phyloP scores from a whole-genome alignment of 2,113 vertebrate genomes.

The Eupsittula cactorum region DNA sequence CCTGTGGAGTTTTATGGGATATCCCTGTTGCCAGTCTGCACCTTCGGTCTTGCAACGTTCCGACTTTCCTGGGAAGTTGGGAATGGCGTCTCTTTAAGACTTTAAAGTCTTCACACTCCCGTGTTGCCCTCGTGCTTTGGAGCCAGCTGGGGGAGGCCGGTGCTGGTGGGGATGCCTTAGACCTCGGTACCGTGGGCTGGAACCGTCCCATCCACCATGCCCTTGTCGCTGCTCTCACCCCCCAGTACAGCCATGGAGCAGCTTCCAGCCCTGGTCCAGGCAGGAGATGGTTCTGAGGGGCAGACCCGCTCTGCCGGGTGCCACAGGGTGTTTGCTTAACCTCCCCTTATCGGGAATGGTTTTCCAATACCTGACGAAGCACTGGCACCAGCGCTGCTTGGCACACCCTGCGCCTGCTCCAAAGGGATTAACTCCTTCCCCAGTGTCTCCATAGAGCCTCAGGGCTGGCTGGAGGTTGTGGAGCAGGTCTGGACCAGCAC shows the following conservation, averaged over 20 bases:
- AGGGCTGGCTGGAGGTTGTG: background rate
- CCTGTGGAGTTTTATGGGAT: background rate
- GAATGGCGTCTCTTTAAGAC: background rate
- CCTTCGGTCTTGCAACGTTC: background rate
- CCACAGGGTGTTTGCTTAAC: background rate
- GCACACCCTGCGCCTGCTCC: background rate
- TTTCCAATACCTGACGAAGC: constrained; percentile 8
- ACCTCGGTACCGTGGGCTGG: background rate
- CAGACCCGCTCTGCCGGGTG: background rate
- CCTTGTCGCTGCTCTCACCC: background rate
- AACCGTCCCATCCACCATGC: background rate
- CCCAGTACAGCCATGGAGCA: background rate
- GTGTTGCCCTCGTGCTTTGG: background rate
- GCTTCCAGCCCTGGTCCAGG: background rate
- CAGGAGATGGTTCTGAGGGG: background rate
- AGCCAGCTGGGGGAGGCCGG: background rate
- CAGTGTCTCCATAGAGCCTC: rapidly evolving
- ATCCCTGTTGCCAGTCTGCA: background rate
- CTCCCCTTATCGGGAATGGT: background rate
- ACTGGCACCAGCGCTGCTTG: background rate
- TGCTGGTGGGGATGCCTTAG: background rate
- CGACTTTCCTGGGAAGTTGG: background rate
- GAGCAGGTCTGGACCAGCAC: rapidly evolving
- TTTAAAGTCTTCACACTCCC: background rate
- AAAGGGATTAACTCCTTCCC: background rate